Evolutionary conservation across 2,888 invertebrate species (phyloP).

Genomic region (Lasiommata megera): DNA sequence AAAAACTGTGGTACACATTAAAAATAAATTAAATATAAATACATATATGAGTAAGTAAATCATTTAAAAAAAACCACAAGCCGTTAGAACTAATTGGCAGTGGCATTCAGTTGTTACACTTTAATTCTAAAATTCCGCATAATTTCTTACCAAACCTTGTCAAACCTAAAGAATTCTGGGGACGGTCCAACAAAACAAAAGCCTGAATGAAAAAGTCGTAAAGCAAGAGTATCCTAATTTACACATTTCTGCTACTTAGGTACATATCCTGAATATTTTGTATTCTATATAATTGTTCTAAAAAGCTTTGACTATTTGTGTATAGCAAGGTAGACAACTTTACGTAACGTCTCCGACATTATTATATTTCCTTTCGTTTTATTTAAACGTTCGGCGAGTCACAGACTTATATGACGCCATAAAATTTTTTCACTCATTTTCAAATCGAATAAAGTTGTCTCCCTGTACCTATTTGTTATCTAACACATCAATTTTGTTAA

Average conservation of each 20-base stretch:
- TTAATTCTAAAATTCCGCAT: neutral
- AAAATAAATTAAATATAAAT: too few relatives aligned
- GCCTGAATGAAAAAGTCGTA: neutral
- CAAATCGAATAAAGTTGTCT: neutral
- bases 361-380: too few relatives aligned
- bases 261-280: neutral
- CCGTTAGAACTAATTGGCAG: neutral
- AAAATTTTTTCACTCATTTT: too few relatives aligned
- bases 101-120: neutral
- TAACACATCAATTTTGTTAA: slow-evolving; percentile 1
- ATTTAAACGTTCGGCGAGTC: too few relatives aligned
- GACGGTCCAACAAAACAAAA: neutral
- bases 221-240: neutral
- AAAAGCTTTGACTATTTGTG: neutral
- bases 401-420: too few relatives aligned
- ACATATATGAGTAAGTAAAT: too few relatives aligned
- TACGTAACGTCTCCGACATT: neutral
- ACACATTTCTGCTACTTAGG: slow-evolving; percentile 1
- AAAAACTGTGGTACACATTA: too few relatives aligned
- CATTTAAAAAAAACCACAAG: neutral
- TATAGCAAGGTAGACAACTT: neutral
- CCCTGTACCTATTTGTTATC: neutral
- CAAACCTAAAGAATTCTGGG: neutral
- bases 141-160: neutral
- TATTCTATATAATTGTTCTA: neutral